These are phyloP conservation scores for Acanthisitta chloris DNA, from an alignment of 2,113 vertebrate genomes.

Conservation along the genomic window DNA sequence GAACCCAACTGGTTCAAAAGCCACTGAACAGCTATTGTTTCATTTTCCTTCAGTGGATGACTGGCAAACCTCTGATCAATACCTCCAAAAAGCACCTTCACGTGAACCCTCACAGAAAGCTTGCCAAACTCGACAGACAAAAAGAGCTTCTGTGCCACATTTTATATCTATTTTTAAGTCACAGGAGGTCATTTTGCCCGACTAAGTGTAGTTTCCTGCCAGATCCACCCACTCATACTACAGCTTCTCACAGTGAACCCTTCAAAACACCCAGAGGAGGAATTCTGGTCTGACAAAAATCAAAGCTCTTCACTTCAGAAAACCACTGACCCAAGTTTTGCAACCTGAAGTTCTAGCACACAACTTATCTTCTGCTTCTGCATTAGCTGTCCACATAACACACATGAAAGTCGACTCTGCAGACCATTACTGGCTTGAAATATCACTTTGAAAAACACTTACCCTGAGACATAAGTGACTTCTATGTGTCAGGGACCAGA, in stretches of 20 bases:
- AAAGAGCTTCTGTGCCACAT: conserved; percentile 47
- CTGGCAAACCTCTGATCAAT: not conserved
- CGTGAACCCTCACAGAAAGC: not conserved
- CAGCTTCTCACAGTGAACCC: conserved; percentile 38
- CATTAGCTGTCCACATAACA: not conserved
- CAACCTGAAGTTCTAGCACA: not conserved
- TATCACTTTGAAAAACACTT: not conserved
- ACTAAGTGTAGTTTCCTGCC: conserved; percentile 69
- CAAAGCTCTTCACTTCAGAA: not conserved
- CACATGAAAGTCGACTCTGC: not conserved
- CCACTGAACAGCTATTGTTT: not conserved
- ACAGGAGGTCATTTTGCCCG: conserved; percentile 61
- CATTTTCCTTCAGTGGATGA: not conserved
- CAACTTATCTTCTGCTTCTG: not conserved
- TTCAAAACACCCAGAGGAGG: conserved; percentile 17
- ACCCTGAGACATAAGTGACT: not conserved
- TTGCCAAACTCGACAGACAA: conserved; percentile 25
- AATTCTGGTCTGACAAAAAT: not conserved
- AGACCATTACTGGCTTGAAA: not conserved
- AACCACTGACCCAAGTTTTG: not conserved
- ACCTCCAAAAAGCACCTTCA: not conserved
- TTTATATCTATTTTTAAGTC: conserved; percentile 69
- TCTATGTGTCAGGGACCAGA: no score
- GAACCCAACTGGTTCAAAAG: not conserved
- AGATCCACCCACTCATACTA: conserved; percentile 59